These are phyloP conservation scores for Stenoptilia bipunctidactyla DNA, from an alignment of 2,888 invertebrate genomes.

Conservation along the genomic window DNA sequence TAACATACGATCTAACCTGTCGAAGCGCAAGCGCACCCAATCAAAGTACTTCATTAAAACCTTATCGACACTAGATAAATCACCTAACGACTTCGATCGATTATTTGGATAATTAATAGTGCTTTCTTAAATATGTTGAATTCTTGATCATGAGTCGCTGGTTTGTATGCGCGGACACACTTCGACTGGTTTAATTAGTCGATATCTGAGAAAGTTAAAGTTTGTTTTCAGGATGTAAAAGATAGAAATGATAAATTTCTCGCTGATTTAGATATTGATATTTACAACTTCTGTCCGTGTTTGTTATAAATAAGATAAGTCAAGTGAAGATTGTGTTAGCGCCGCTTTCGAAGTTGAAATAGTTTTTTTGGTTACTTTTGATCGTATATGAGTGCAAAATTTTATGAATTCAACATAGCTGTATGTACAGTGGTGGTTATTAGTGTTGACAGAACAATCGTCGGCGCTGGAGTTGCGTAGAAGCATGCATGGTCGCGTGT, in stretches of 20 bases:
- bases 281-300: neutral
- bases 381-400: too few relatives aligned
- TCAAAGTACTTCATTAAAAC: conserved; percentile 72
- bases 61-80: conserved; percentile 70
- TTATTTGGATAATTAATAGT: conserved; percentile 69
- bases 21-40: conserved; percentile 49
- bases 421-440: too few relatives aligned
- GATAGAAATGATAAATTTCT: neutral
- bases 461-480: neutral
- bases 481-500: conserved; percentile 42
- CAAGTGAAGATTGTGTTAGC: too few relatives aligned
- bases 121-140: conserved; percentile 57
- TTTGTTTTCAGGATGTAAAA: neutral
- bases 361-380: too few relatives aligned
- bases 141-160: conserved; percentile 42
- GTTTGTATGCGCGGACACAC: conserved; percentile 17
- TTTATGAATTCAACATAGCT: too few relatives aligned
- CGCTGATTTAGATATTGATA: neutral
- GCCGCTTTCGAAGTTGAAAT: too few relatives aligned
- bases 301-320: too few relatives aligned
- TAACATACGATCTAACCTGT: conserved; percentile 55
- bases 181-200: neutral
- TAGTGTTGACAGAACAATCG: neutral
- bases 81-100: conserved; percentile 67
- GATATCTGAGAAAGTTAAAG: neutral